Conservation (phyloP, 2,797 vertebrate genomes). For the Acipenser oxyrinchus region DNA sequence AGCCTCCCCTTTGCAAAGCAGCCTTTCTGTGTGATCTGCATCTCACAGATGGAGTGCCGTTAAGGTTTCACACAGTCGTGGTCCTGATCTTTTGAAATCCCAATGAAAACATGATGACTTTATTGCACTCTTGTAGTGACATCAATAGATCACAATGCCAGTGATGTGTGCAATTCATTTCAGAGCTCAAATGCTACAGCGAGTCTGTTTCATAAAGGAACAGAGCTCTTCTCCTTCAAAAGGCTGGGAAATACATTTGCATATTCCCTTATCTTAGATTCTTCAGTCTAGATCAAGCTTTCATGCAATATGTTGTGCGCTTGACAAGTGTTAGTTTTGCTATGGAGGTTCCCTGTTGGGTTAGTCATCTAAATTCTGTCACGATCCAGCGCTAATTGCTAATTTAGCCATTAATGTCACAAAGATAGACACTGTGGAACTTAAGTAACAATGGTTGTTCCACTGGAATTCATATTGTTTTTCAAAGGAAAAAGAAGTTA, state of each 20-base stretch:
- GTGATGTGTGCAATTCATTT: conserved; percentile 1
- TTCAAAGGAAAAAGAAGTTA: no score
- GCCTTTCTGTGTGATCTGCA: conserved; percentile 27
- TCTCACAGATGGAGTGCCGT: conserved; percentile 16
- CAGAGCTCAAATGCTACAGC: conserved; percentile 1
- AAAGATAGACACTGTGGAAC: no score
- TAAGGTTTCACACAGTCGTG: neutral
- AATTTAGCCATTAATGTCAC: no score
- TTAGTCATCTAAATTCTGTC: no score
- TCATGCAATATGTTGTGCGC: neutral
- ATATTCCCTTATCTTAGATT: neutral
- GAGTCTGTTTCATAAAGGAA: neutral
- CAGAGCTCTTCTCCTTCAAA: neutral
- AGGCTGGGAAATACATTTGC: neutral
- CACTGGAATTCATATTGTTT: no score
- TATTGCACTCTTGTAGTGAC: conserved; percentile 10
- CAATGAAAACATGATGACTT: conserved; percentile 7
- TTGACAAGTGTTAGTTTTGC: neutral
- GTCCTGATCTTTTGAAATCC: conserved; percentile 6
- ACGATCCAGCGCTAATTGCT: no score
- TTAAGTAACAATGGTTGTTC: no score
- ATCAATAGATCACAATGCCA: conserved; percentile 4
- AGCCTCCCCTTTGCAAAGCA: conserved; percentile 18
- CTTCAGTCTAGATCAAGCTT: neutral
- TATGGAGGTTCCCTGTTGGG: no score